Evolutionary conservation across 2,113 vertebrate species (phyloP).

Genomic region (Neolamprologus cancellatus): DNA sequence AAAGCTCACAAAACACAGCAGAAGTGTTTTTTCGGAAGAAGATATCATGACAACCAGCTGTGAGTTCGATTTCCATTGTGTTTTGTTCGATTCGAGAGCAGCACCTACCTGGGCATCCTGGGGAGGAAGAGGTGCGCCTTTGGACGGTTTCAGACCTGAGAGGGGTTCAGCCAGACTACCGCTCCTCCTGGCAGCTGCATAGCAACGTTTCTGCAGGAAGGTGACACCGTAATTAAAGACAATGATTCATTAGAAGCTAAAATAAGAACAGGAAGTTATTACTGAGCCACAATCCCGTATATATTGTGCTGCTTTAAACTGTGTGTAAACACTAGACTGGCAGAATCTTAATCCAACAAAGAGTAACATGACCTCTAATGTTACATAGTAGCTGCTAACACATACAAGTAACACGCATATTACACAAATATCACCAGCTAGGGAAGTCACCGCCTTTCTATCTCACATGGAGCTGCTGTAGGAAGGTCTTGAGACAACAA

Average conservation of each 20-base stretch:
- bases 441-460: neutral
- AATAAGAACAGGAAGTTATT: neutral
- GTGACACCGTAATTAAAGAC: neutral
- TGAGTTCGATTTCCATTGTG: neutral
- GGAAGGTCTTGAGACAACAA: neutral
- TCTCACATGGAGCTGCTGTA: neutral
- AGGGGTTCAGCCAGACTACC: constrained; percentile 45
- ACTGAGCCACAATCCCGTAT: neutral
- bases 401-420: neutral
- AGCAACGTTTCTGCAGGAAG: constrained; percentile 58
- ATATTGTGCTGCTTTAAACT: neutral
- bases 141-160: neutral
- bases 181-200: constrained; percentile 50
- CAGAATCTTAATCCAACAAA: neutral
- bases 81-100: fast-evolving
- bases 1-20: neutral
- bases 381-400: neutral
- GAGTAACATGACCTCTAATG: neutral
- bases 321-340: neutral
- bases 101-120: constrained; percentile 61
- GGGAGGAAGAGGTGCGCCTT: neutral
- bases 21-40: neutral
- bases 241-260: neutral
- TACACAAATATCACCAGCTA: neutral
- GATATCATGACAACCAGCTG: neutral